Base-by-base conservation (phyloP, 2,888 invertebrate species). In the Fabriciana adippe region DNA sequence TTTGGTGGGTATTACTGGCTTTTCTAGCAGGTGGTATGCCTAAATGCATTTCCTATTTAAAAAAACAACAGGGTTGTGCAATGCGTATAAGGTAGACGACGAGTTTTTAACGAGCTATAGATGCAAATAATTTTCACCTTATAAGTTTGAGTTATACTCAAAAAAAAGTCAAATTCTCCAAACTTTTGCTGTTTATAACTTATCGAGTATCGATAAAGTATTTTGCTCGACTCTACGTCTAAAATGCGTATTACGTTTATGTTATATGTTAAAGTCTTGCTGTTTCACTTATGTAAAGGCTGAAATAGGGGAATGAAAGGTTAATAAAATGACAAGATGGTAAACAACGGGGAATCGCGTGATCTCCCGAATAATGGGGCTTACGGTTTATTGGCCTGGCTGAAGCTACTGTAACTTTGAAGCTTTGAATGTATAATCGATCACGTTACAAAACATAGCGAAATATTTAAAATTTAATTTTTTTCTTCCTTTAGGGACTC, bases 341-440 rank as follows among this genome's bases (percentile, higher is more conserved):
- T 64, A 71, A 68, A 73, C 70, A 73, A 75, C 66, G 75, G 74
- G 80, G 79, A 82, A 87, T 90, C 88, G 90, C 90, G 90, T 90
- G 90, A 83, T 86, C 81, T 85, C 73, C 84, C 77, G 79, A 86
- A 88, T 86, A 85, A 84, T 76, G 76, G 77, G 78, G 76, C 77
- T 74, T 75, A 77, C 81, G 78, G 83, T 84, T 85, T 88, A 86
- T 86, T 81, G 79, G 81, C 86, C 80, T 68, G 79, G 77, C 74
- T 79, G 68, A 67, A 70, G 66, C 67, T 69, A 47, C 81, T 81
- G 81, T 80, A 84, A 86, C 80, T 87, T 85, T 79, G 79, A 81
- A 76, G 75, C 68, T 18, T 18, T 18, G 18, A 72, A 67, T 68
- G 16, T 48, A 15, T 75, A 70, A 68, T 57, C 69, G 66, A 57